phyloP scores from a whole-genome alignment of 2,797 vertebrate species.

The Rhinichthys osculus region DNA sequence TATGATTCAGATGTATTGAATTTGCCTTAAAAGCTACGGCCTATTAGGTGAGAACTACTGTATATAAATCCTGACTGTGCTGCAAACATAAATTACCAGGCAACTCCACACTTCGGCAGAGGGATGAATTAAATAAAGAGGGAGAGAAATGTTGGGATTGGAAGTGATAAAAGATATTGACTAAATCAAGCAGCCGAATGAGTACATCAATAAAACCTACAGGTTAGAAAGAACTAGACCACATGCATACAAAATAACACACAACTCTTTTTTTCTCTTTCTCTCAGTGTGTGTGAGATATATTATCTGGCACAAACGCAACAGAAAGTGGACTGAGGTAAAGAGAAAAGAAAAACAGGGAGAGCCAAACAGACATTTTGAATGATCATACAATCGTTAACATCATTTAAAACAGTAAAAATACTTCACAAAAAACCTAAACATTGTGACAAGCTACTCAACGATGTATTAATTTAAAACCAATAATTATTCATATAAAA shows the following conservation, averaged over 20 bases:
- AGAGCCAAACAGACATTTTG: background rate
- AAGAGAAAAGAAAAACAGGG: background rate
- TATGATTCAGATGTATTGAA: background rate
- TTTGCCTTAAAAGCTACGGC: background rate
- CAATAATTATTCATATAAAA: background rate
- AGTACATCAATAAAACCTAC: slow-evolving; percentile 25
- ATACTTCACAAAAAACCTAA: background rate
- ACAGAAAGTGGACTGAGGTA: background rate
- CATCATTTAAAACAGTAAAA: background rate
- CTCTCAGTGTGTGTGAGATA: background rate
- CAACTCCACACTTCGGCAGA: background rate
- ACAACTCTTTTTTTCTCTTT: background rate
- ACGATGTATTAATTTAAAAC: background rate
- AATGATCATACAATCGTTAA: background rate
- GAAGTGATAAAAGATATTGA: slow-evolving; percentile 22
- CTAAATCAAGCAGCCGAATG: background rate
- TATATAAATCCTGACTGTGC: background rate
- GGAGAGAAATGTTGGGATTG: background rate
- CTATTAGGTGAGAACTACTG: slow-evolving; percentile 13
- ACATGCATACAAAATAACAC: slow-evolving; percentile 7
- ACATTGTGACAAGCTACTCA: background rate
- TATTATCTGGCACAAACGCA: background rate
- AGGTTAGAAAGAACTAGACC: slow-evolving; percentile 4
- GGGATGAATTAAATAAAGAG: background rate
- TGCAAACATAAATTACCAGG: slow-evolving; percentile 1